These are phyloP conservation scores for Sphinx pinastri DNA, from an alignment of 2,888 invertebrate genomes.

Conservation along the genomic window DNA sequence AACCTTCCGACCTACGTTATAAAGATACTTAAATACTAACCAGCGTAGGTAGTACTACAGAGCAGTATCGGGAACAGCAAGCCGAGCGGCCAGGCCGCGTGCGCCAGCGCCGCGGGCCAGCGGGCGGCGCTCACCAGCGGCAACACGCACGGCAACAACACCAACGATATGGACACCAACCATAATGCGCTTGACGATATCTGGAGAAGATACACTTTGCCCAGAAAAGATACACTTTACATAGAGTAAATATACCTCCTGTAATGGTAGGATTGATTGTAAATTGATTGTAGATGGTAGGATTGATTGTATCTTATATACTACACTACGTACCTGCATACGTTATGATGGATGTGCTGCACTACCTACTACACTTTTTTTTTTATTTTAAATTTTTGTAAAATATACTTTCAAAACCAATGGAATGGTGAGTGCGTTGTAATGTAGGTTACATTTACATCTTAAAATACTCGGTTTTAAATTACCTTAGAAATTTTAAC, in stretches of 20 bases:
- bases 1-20: background rate
- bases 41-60: conserved; percentile 58
- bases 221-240: background rate
- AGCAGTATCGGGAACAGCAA: conserved; percentile 67
- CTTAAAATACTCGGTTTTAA: background rate
- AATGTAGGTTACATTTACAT: background rate
- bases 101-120: conserved; percentile 61
- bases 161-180: conserved; percentile 49
- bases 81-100: conserved; percentile 62
- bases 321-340: too few relatives aligned
- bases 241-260: too few relatives aligned
- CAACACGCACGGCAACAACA: conserved; percentile 43
- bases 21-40: conserved; percentile 39
- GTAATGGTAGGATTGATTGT: too few relatives aligned
- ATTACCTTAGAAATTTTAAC: conserved; percentile 64
- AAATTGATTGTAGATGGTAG: too few relatives aligned
- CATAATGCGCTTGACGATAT: conserved; percentile 51
- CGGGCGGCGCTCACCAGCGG: conserved; percentile 44
- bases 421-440: too few relatives aligned
- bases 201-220: conserved; percentile 34
- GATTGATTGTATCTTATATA: too few relatives aligned
- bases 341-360: too few relatives aligned
- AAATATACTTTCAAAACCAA: too few relatives aligned
- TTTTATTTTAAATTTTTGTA: too few relatives aligned
- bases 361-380: too few relatives aligned